Base-by-base conservation (phyloP, 1,140 invertebrate genomes). In the Hylyphantes graminicola region DNA sequence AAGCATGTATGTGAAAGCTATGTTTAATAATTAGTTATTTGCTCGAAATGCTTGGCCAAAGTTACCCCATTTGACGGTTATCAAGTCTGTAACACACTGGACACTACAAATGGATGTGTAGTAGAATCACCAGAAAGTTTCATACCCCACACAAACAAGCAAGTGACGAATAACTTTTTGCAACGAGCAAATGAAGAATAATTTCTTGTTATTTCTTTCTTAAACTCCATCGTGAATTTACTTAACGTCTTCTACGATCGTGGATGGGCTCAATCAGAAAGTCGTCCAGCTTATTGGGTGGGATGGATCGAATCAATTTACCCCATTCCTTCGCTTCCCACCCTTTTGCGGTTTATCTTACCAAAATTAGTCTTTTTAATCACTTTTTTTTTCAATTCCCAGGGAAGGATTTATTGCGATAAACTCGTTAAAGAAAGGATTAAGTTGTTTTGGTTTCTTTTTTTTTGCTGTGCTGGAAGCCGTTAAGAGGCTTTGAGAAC, bases 211-310 rank as follows among this genome's bases (percentile, higher is more conserved):
- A 35, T 35, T 35, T 35, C 35, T 35, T 35, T 35, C 35, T 35
- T 5, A 35, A 35, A 35, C 35, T 61, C 17, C 57, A 61, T 61
- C 77, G 70, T 80, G 77, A 80, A 80, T 80, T 80, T 80, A 70
- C 77, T 80, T 80, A 80, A 80, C 77, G 65, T 80, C 65, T 55
- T 70, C 50, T 57, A 70, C 54, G 61, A 50, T 78, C 50, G n/a
- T 54, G 65, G 19, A 51, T 59, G 17, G 19, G 55, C 48, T 80
- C 77, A 80, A 80, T 70, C 77, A 70, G 17, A 70, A 65, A 67
- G 50, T 78, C 76, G 77, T 8, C 15, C 65, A 57, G 54, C 57
- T 80, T 70, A 55, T 76, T 13, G 68, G 61, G 17, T 21, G 76
- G 61, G 64, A 48, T 50, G 74, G 51, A 21, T 61, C 61, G 53